Evolutionary conservation across 2,113 vertebrate genomes (phyloP).

Genomic region (Etia nguti): DNA sequence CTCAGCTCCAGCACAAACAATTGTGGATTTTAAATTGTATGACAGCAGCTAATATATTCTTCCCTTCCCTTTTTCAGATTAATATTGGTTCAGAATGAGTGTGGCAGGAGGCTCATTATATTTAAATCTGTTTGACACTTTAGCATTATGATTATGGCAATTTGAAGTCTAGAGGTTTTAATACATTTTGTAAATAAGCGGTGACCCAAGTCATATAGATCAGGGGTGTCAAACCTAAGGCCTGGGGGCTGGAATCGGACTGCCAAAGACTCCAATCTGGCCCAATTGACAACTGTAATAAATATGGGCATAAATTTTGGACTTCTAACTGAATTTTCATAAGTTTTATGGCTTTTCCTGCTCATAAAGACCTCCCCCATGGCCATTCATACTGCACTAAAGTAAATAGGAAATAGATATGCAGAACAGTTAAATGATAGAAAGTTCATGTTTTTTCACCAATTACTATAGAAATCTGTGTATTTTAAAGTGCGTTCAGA

Average conservation of each 20-base stretch:
- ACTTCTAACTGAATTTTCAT: background rate
- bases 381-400: background rate
- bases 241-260: background rate
- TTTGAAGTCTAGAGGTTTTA: background rate
- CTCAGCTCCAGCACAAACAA: slow-evolving; percentile 15
- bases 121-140: background rate
- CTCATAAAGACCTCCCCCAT: background rate
- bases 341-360: background rate
- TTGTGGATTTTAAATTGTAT: slow-evolving; percentile 7
- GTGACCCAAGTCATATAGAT: background rate
- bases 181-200: background rate
- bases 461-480: background rate
- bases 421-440: background rate
- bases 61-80: background rate
- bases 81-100: background rate
- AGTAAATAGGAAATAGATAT: background rate
- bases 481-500: background rate
- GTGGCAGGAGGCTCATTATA: background rate
- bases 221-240: background rate
- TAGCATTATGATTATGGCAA: background rate
- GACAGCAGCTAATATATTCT: background rate
- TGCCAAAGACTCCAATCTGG: background rate
- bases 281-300: background rate
- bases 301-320: background rate
- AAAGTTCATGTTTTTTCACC: background rate